Evolutionary conservation across 2,888 invertebrate genomes (phyloP).

Genomic region (Sarcophaga variegata): DNA sequence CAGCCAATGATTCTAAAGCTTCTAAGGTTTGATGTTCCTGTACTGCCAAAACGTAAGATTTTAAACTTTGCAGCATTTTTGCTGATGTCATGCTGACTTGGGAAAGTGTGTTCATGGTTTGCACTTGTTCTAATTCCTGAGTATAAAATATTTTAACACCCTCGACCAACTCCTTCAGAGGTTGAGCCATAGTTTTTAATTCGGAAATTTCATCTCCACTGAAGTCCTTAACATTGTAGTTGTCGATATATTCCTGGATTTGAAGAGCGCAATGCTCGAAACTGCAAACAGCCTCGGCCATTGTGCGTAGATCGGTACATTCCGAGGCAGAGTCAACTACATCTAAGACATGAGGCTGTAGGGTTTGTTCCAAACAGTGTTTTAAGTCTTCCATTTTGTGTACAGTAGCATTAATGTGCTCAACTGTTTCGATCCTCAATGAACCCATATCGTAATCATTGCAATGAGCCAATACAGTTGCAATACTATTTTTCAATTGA

Average conservation of each 20-base stretch:
- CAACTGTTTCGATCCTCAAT: slow-evolving; percentile 70
- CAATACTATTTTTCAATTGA: slow-evolving; percentile 77
- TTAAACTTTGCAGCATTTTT: slow-evolving; percentile 72
- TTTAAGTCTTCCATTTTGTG: slow-evolving; percentile 81
- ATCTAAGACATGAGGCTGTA: slow-evolving; percentile 76
- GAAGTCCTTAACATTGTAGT: slow-evolving; percentile 72
- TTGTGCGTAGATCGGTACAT: slow-evolving; percentile 75
- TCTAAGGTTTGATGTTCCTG: slow-evolving; percentile 74
- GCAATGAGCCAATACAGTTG: slow-evolving; percentile 76
- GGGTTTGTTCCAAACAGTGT: slow-evolving; percentile 79
- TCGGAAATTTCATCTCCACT: slow-evolving; percentile 72
- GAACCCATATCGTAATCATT: slow-evolving; percentile 74
- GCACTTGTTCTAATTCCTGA: slow-evolving; percentile 73
- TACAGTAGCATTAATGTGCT: slow-evolving; percentile 76
- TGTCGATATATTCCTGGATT: slow-evolving; percentile 75
- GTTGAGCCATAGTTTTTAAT: slow-evolving; percentile 74
- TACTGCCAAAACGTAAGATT: slow-evolving; percentile 73
- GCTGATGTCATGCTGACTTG: slow-evolving; percentile 64
- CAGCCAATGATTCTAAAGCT: slow-evolving; percentile 72
- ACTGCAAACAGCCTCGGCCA: slow-evolving; percentile 78
- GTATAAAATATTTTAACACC: slow-evolving; percentile 73
- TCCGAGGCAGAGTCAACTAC: slow-evolving; percentile 75
- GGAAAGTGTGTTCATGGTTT: slow-evolving; percentile 69
- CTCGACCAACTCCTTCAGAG: slow-evolving; percentile 77
- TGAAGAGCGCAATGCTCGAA: slow-evolving; percentile 77